Base-by-base conservation (phyloP, 2,888 invertebrate genomes). In the Unio pictorum region DNA sequence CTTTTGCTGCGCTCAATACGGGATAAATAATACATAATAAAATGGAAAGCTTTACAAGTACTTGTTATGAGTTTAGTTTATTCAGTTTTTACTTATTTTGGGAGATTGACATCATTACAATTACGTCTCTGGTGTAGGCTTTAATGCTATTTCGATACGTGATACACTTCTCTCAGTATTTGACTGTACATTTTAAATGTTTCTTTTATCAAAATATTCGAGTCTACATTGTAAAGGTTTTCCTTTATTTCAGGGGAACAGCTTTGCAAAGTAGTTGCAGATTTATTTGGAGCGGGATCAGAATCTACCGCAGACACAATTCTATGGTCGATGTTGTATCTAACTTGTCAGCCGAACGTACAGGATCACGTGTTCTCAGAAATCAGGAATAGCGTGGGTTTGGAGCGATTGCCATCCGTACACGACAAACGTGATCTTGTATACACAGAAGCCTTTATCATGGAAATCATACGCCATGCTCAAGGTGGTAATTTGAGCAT, bases 401-500 rank as follows among this genome's bases (percentile, higher is more conserved):
- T 54, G 54, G 54, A 54, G 23, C 63, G 63, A 23, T n/a, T 23
- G 45, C 63, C 63, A 20, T 63, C 63, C 6, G 26, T 63, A 11
- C 55, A 23, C 26, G 63, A 63, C 30, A 63, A 63, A 63, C 54
- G 26, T 55, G 26, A 63, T 55, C 54, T 63, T 23, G 54, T 55
- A 23, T 63, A 30, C 26, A 55, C 55, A 18, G 55, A 63, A 54
- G 63, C 63, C 0, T 63, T 63, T 55, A 45, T 55, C 18, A 18
- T 63, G 28, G 63, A 63, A 63, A 55, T 63, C 63, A 8, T 63
- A 4, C 63, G 63, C 20, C 63, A 63, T 54, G 63, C 55, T 26
- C 54, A 63, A 17, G 20, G 55, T 55, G 63, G 26, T 7, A 28
- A 18, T 17, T 55, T 63, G 20, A 11, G 54, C n/a, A 15, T 63